Percentiles rank a stretch among this genome's conserved stretches.
Evolutionary conservation across 2,888 invertebrate species (phyloP).

Genomic region (Eupithecia pulchellata): DNA sequence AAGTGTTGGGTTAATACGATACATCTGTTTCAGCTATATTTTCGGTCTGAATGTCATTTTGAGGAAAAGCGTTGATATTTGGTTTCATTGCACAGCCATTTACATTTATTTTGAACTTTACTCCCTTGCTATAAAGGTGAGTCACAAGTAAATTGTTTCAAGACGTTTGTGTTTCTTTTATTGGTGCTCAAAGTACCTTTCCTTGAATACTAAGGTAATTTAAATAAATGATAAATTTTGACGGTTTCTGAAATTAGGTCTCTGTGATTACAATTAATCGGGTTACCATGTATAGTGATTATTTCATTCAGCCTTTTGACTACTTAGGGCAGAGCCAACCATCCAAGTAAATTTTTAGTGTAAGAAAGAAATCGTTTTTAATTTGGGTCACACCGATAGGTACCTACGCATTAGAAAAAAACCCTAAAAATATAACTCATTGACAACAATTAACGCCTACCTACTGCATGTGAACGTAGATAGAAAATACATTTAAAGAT

Average conservation of each 20-base stretch:
- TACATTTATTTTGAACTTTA: constrained; percentile 45
- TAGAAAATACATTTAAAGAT: not conserved
- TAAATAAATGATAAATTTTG: not conserved
- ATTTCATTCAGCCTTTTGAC: not conserved
- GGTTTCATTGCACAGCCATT: constrained; percentile 52
- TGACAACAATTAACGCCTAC: too few species aligned
- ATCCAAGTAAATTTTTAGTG: too few species aligned
- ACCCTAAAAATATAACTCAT: too few species aligned
- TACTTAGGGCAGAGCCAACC: not conserved
- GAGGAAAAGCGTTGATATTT: constrained; percentile 57
- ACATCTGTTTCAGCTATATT: constrained; percentile 71
- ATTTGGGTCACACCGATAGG: too few species aligned
- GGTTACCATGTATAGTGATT: not conserved
- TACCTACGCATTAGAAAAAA: too few species aligned
- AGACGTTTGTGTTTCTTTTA: constrained; percentile 28
- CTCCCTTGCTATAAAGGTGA: constrained; percentile 19
- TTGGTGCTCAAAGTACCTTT: constrained; percentile 30
- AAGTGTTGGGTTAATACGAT: constrained; percentile 60
- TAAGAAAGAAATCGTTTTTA: too few species aligned
- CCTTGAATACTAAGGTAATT: constrained; percentile 24
- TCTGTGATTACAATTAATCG: constrained; percentile 11
- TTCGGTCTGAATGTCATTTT: constrained; percentile 63
- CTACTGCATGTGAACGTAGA: not conserved
- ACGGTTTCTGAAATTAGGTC: not conserved
- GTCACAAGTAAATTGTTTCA: constrained; percentile 6